Base-by-base conservation (phyloP, 2,797 vertebrate species). In the Xiphophorus birchmanni region DNA sequence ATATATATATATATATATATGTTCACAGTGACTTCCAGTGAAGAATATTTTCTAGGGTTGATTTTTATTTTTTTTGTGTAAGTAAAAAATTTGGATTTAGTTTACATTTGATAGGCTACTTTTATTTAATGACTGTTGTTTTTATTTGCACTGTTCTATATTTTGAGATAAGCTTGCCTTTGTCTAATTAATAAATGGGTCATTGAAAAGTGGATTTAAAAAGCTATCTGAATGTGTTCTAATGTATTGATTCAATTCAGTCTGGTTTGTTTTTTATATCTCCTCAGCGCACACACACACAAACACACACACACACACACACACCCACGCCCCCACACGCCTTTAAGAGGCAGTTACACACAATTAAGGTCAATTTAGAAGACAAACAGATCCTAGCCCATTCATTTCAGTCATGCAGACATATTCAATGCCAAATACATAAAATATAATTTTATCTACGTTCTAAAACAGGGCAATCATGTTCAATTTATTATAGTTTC, bases 271-370 rank as follows among this genome's bases (percentile, higher is more conserved):
- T 67, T 40, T 4, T 13, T 63, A 21, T 67, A 10, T 32, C 63
- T n/a, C 50, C 50, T 23, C 50, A 52, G 50, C 50, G 3, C 7
- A 52, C 8, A 2, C 50, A 23, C 21, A 52, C 50, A 21, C 48
- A 21, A 32, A 9, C 7, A 52, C 8, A 2, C 50, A 23, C 21
- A 52, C n/a, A 9, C 7, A 52, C 8, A 2, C 50, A 21, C 48
- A 21, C 17, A 8, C 50, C 2, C 21, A 6, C 5, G 0, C 5
- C 0, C 47, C 18, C 5, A 18, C 2, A 50, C 6, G 1, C 50
- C 50, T 26, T 52, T 10, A 52, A 23, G 50, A 52, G 50, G 50
- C 50, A 52, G 50, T 23, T 52, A 52, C 50, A 52, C 50, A 52
- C 8, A 52, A 52, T 65, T 13, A 65, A 21, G 9, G 12, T 65